phyloP scores from a whole-genome alignment of 2,113 vertebrate genomes.

The Trichechus manatus region DNA sequence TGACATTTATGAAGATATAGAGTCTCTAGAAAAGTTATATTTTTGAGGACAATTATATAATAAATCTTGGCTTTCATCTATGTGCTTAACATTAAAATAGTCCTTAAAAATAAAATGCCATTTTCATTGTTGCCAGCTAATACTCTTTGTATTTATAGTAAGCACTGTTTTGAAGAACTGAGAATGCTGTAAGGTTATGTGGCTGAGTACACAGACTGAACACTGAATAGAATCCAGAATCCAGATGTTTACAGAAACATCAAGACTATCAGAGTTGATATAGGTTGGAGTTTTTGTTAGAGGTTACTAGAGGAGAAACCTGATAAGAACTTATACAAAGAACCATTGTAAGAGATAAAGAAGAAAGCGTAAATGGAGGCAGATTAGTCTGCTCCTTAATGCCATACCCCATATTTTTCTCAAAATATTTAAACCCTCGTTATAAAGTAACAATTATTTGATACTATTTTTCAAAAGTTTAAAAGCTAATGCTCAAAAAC shows the following conservation, averaged over 20 bases:
- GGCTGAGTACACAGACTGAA: not conserved
- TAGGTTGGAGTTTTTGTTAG: not conserved
- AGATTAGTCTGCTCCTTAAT: not conserved
- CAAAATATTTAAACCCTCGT: not conserved
- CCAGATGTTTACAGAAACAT: not conserved
- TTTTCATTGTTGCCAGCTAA: not conserved
- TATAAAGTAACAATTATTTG: not conserved
- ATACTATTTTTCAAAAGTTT: not conserved
- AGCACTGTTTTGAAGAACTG: not conserved
- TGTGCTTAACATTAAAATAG: not conserved
- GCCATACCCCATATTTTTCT: not conserved
- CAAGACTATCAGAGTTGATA: not conserved
- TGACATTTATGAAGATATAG: not conserved
- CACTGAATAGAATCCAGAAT: not conserved
- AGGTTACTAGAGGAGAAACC: not conserved
- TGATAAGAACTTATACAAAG: not conserved
- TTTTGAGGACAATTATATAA: not conserved
- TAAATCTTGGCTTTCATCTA: not conserved
- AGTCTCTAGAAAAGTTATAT: constrained; percentile 1
- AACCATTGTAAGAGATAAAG: not conserved
- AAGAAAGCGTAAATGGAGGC: not conserved
- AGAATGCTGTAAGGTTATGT: not conserved
- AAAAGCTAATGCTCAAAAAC: not conserved
- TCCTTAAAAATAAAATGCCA: constrained; percentile 13
- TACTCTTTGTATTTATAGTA: not conserved